Conservation (phyloP, 1,140 invertebrate genomes). For the Drosophila malerkotliana region DNA sequence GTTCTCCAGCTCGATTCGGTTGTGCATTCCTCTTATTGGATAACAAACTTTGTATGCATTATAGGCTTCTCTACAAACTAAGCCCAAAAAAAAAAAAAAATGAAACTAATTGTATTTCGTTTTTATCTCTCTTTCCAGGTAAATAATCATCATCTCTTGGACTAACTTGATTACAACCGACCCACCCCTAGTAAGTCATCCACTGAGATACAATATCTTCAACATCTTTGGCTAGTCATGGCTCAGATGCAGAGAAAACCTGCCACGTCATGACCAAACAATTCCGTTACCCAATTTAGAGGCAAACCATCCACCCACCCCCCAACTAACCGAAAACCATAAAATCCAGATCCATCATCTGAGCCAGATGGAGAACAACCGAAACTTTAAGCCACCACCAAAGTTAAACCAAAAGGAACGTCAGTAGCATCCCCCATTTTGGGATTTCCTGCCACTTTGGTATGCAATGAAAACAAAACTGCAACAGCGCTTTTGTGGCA, state of each 20-base stretch:
- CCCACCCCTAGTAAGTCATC: constrained; percentile 28
- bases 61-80: not conserved
- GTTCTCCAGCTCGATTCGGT: too few relatives aligned
- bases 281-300: constrained; percentile 26
- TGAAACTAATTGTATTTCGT: constrained; percentile 17
- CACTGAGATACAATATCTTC: constrained; percentile 23
- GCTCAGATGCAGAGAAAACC: constrained; percentile 25
- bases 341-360: constrained; percentile 44
- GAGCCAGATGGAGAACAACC: constrained; percentile 17
- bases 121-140: constrained; percentile 51
- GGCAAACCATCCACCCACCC: constrained; percentile 5
- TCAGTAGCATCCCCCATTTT: constrained; percentile 11
- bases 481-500: constrained; percentile 63
- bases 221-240: constrained; percentile 32
- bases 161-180: not conserved
- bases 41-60: not conserved
- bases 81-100: not conserved
- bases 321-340: not conserved
- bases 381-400: constrained; percentile 51
- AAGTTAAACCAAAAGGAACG: constrained; percentile 9
- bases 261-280: constrained; percentile 45
- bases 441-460: constrained; percentile 35
- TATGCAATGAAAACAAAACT: constrained; percentile 68
- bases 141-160: constrained; percentile 31
- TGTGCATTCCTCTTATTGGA: not conserved